These are phyloP conservation scores for Craniophora ligustri DNA, from an alignment of 2,888 invertebrate species.

Conservation along the genomic window DNA sequence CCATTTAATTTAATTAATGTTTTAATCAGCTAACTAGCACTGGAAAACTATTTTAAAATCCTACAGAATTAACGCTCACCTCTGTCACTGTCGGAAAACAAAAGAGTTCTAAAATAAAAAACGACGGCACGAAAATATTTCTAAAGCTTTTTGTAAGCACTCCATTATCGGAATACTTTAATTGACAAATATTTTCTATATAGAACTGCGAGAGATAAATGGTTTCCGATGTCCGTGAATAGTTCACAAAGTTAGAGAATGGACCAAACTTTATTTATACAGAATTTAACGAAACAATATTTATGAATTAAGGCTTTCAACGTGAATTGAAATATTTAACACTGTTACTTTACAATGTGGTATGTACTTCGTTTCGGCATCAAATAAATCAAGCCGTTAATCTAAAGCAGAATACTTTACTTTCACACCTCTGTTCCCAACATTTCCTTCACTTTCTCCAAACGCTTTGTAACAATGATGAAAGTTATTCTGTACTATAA, in stretches of 20 bases:
- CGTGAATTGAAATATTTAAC: slow-evolving; percentile 18
- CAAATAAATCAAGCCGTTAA: slow-evolving; percentile 52
- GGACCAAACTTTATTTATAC: slow-evolving; percentile 16
- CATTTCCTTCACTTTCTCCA: slow-evolving; percentile 76
- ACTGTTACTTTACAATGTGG: slow-evolving; percentile 18
- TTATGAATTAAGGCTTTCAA: background rate
- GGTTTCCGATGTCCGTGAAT: slow-evolving; percentile 49
- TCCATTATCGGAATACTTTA: slow-evolving; percentile 41
- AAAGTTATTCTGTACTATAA: slow-evolving; percentile 63
- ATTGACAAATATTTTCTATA: slow-evolving; percentile 41
- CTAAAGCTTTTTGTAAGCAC: slow-evolving; percentile 35
- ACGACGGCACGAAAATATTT: slow-evolving; percentile 30
- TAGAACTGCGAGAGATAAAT: slow-evolving; percentile 37
- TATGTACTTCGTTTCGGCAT: slow-evolving; percentile 28
- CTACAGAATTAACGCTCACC: slow-evolving; percentile 27
- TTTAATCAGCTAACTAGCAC: slow-evolving; percentile 79
- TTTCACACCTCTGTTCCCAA: slow-evolving; percentile 76
- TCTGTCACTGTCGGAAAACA: slow-evolving; percentile 38
- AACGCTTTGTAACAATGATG: slow-evolving; percentile 67
- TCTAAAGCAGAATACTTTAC: slow-evolving; percentile 67
- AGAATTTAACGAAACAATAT: slow-evolving; percentile 2
- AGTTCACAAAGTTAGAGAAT: slow-evolving; percentile 27
- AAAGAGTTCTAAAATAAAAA: slow-evolving; percentile 25
- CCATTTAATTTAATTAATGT: slow-evolving; percentile 81
- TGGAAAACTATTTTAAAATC: slow-evolving; percentile 58